Conservation (phyloP, 1,140 invertebrate genomes). For the Trichogramma pretiosum region DNA sequence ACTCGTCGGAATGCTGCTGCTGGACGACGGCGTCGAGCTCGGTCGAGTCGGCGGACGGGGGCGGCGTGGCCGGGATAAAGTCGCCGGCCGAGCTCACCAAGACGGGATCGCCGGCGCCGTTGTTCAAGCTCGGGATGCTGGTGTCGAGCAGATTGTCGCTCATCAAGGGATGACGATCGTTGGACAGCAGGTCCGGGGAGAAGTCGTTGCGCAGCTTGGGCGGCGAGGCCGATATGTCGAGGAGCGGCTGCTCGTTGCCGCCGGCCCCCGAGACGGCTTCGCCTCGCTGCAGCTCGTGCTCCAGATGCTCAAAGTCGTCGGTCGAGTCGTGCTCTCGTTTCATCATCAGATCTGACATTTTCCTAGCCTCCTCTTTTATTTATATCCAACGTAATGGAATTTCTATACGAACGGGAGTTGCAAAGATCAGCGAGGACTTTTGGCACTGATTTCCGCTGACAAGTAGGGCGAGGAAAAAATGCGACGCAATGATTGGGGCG, state of each 20-base stretch:
- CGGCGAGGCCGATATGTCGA: not conserved
- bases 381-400: too few species aligned
- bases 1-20: constrained; percentile 23
- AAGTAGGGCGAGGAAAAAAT: too few species aligned
- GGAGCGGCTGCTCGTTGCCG: constrained; percentile 14
- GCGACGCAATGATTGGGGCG: too few species aligned
- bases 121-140: constrained; percentile 18
- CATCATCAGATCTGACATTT: constrained; percentile 16
- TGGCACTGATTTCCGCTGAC: too few species aligned
- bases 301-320: constrained; percentile 64
- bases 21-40: constrained; percentile 21
- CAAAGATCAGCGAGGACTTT: too few species aligned
- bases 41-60: constrained; percentile 35
- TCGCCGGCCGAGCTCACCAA: too few species aligned
- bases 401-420: too few species aligned
- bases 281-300: constrained; percentile 42
- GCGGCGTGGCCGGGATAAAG: constrained; percentile 36
- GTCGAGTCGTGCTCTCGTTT: constrained; percentile 50
- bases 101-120: constrained; percentile 22
- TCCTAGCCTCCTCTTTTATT: too few species aligned
- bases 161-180: too few species aligned
- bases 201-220: constrained; percentile 13
- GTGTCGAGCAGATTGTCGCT: constrained; percentile 21
- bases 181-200: constrained; percentile 2
- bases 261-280: constrained; percentile 17